A percentile compares a stretch with the other conserved stretches of the same genome.
These are phyloP conservation scores for Anguilla megastoma DNA, from an alignment of 2,797 vertebrate species.

Conservation along the genomic window DNA sequence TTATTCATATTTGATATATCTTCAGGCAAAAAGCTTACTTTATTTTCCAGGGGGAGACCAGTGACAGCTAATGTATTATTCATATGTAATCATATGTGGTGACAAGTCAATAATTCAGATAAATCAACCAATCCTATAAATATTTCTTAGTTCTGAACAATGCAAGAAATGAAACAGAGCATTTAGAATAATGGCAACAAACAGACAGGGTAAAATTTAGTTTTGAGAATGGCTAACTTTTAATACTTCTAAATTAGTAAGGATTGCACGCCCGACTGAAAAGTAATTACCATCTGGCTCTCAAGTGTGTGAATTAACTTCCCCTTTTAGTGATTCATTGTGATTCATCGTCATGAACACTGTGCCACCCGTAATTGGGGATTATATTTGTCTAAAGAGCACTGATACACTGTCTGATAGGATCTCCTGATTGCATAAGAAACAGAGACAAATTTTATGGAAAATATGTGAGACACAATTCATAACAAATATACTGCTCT, in stretches of 20 bases:
- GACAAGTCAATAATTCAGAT: conserved; percentile 13
- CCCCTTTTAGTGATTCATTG: background rate
- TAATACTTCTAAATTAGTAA: background rate
- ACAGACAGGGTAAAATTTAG: background rate
- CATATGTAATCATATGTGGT: background rate
- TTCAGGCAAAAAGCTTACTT: conserved; percentile 4
- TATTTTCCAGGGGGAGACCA: background rate
- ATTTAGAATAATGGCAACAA: background rate
- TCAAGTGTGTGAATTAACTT: background rate
- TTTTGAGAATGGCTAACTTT: background rate
- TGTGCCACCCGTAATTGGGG: background rate
- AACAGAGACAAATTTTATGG: background rate
- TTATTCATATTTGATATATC: conserved; percentile 11
- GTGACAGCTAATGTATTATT: conserved; percentile 3
- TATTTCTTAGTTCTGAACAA: background rate
- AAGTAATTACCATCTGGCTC: conserved; percentile 11
- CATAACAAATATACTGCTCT: background rate
- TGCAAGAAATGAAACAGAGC: background rate
- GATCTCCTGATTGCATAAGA: background rate
- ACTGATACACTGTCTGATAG: background rate
- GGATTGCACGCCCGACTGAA: background rate
- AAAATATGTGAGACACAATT: background rate
- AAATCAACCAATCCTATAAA: background rate
- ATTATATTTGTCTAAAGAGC: background rate
- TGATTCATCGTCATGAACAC: background rate